Percentiles rank a stretch among this genome's conserved stretches.
Conservation (phyloP, 2,888 invertebrate genomes). For the Entomobrya proxima region DNA sequence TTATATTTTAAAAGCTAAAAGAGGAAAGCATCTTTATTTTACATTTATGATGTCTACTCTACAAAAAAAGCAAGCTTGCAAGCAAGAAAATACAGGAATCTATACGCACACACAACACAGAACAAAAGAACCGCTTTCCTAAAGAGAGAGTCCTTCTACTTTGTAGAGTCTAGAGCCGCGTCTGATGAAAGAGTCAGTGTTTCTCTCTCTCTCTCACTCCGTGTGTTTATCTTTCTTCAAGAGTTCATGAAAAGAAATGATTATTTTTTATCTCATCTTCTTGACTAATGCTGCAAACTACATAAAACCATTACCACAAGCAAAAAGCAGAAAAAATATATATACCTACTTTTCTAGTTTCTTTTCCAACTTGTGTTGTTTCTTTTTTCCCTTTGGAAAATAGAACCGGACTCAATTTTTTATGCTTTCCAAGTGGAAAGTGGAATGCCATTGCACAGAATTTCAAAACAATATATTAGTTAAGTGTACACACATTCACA, state of each 20-base stretch:
- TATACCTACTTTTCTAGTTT: neutral
- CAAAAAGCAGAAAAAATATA: neutral
- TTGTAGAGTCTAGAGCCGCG: too few species aligned
- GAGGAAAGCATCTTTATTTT: constrained; percentile 5
- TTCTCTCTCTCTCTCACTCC: neutral
- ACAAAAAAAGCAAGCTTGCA: neutral
- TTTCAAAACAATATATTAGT: constrained; percentile 15
- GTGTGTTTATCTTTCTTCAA: constrained; percentile 11
- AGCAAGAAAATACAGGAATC: neutral
- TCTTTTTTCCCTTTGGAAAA: constrained; percentile 1
- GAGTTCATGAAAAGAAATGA: constrained; percentile 59
- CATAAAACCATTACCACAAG: constrained; percentile 26
- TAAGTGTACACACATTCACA: neutral
- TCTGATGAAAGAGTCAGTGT: neutral
- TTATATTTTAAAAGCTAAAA: constrained; percentile 38
- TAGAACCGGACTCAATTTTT: constrained; percentile 16
- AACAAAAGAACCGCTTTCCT: neutral
- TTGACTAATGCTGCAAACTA: constrained; percentile 33
- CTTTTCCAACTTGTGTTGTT: too few species aligned
- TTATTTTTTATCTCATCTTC: constrained; percentile 48
- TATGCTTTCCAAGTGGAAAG: constrained; percentile 16
- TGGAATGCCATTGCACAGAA: neutral
- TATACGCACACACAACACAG: neutral
- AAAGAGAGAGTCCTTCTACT: neutral
- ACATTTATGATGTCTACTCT: neutral